Evolutionary conservation across 2,888 invertebrate genomes (phyloP), one percentile per base, ranked within the genome.

Genomic region (Nephrotoma flavescens): DNA sequence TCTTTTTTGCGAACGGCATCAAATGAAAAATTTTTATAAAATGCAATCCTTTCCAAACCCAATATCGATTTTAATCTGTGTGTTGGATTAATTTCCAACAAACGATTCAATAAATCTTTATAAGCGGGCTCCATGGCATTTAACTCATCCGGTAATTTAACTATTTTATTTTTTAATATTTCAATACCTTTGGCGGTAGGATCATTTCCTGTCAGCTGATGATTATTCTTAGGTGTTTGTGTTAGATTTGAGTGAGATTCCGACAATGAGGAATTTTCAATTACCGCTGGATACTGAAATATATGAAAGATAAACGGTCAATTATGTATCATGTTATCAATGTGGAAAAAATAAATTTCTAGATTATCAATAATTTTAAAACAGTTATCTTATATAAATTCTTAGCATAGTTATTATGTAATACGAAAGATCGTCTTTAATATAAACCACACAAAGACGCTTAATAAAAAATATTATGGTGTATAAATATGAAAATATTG

Each of bases 21-120:
- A 12, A 86, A 86, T 0, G 44, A 45, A 31, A 47, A 91, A 84
- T 89, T 88, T 87, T 90, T 90, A 87, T 89, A 91, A 84, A 91
- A 88, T 57, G 91, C 90, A 42, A 91, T 91, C 87, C 89, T 89
- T 87, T 90, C 90, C 85, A 91, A 88, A 2, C 89, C 88, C 88
- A 91, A 88, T 6, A 91, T 89, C 6, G 91, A 90, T 84, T 89
- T 90, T 57, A 91, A 88, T 4, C 91, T 89, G 52, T 89, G 88
- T 15, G 88, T 89, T 11, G 90, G 89, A 87, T 90, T 89, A 0
- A 89, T 83, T 84, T 89, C 89, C 45, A 91, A 87, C 0, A 91
- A 88, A 42, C 90, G 89, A 15, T 88, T 87, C 2, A 91, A 86
- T 31, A 91, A 89, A 89, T 91, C 91, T 88, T 89, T 89, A 3